Base-by-base conservation (phyloP, 2,797 vertebrate species). In the Oryzias sinensis region DNA sequence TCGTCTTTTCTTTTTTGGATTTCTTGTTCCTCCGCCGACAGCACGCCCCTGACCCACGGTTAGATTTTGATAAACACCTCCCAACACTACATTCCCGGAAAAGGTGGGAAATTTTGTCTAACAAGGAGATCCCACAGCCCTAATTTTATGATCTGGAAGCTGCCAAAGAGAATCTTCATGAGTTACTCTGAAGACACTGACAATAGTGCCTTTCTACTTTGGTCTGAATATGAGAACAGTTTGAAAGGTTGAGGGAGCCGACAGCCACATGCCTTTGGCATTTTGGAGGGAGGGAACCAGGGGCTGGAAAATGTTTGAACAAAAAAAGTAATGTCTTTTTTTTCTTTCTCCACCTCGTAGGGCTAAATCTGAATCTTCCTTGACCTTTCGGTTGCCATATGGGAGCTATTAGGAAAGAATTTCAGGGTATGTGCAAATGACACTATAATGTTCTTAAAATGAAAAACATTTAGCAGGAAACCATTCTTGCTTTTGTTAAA, bases 181-280 rank as follows among this genome's bases (percentile, higher is more conserved):
- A 62, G 71, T 70, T 70, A 72, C 66, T 29, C 27, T 71, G 53
- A 65, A 60, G 25, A 62, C 15, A 20, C 47, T 16, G 46, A 89
- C 87, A 90, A 89, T 77, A 65, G 81, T 46, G 27, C 65, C 70
- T 79, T 91, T 91, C 77, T 88, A 16, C 59, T 63, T 14, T 7
- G 0, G 60, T 68, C 67, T 77, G 79, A 81, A 82, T 80, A 87
- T 69, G 71, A 84, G 87, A 87, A 89, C 88, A 85, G 84, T 90
- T 74, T 85, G 78, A 74, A 76, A 80, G 79, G 76, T 80, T 89
- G 87, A 77, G 80, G 62, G 58, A 80, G 56, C 59, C 43, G 53
- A 70, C 63, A 58, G 68, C 71, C 78, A 81, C 75, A 87, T 69
- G 77, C 81, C 72, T 79, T 72, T 78, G 83, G 81, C 87, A 92